Percentiles rank a stretch among this genome's conserved stretches.
These are phyloP conservation scores for Dascillus cervinus DNA, from an alignment of 2,888 invertebrate species.

Conservation along the genomic window DNA sequence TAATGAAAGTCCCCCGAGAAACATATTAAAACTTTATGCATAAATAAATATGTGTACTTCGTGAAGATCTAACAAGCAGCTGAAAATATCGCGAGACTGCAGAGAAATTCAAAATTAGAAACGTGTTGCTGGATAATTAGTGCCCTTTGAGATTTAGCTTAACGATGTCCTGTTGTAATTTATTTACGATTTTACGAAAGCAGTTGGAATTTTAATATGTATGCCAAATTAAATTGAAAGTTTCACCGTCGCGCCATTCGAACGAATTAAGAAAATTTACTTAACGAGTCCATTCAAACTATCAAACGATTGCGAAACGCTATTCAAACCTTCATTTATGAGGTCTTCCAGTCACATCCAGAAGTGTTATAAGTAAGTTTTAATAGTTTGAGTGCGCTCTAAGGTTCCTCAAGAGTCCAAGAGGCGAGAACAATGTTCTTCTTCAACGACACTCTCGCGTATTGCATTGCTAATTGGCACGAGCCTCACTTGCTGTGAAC, in stretches of 20 bases:
- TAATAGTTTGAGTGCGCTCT: slow-evolving; percentile 27
- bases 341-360: slow-evolving; percentile 12
- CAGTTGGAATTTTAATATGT: background rate
- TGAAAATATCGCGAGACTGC: slow-evolving; percentile 15
- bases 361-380: slow-evolving; percentile 26
- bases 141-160: slow-evolving; percentile 20
- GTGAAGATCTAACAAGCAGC: background rate
- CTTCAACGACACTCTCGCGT: slow-evolving; percentile 29
- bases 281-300: too few relatives aligned
- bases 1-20: slow-evolving; percentile 24
- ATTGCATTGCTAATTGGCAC: slow-evolving; percentile 33
- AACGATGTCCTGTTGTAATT: slow-evolving; percentile 21
- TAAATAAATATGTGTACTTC: slow-evolving; percentile 24
- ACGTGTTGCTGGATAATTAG: slow-evolving; percentile 23
- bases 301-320: too few relatives aligned
- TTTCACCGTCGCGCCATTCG: too few relatives aligned
- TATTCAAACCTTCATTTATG: slow-evolving; percentile 11
- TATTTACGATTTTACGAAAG: slow-evolving; percentile 6
- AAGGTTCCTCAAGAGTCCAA: slow-evolving; percentile 27
- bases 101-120: slow-evolving; percentile 17
- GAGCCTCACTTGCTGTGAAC: slow-evolving; percentile 23
- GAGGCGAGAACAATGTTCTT: slow-evolving; percentile 27
- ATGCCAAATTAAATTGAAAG: too few relatives aligned
- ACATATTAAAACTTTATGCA: slow-evolving; percentile 29
- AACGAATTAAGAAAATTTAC: too few relatives aligned